Evolutionary conservation across 2,113 vertebrate species (phyloP).

Genomic region (Caracal caracal): DNA sequence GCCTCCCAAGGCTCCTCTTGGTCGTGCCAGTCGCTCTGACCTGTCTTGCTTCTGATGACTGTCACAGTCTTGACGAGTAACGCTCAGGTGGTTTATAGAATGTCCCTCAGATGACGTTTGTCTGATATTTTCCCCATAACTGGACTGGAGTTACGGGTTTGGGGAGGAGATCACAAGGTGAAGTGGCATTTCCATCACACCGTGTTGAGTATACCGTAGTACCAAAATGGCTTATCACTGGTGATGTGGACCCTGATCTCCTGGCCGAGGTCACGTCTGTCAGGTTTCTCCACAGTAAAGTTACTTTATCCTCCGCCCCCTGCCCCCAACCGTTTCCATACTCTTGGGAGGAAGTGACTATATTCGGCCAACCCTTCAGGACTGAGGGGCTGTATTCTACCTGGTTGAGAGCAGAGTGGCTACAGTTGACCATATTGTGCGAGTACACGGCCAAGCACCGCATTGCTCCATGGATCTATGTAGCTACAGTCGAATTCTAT

Average conservation of each 20-base stretch:
- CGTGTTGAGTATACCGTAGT: rapidly evolving
- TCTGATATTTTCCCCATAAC: background rate
- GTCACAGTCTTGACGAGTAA: background rate
- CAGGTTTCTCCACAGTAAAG: background rate
- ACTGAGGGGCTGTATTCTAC: background rate
- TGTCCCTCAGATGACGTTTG: background rate
- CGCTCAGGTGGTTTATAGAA: background rate
- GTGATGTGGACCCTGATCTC: background rate
- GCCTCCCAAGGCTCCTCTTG: background rate
- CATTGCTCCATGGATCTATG: background rate
- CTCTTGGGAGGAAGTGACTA: background rate
- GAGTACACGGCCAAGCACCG: background rate
- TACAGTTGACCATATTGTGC: background rate
- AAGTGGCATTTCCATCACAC: background rate
- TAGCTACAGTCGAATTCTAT: background rate
- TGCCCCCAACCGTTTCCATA: background rate
- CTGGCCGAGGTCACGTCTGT: background rate
- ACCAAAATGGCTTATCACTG: background rate
- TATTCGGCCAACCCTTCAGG: background rate
- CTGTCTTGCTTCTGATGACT: background rate
- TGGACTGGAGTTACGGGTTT: background rate
- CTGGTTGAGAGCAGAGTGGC: background rate
- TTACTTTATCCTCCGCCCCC: background rate
- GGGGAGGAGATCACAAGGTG: background rate
- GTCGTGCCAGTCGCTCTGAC: background rate